Conservation (phyloP, 2,797 vertebrate genomes). For the Halcyon leucocephala region DNA sequence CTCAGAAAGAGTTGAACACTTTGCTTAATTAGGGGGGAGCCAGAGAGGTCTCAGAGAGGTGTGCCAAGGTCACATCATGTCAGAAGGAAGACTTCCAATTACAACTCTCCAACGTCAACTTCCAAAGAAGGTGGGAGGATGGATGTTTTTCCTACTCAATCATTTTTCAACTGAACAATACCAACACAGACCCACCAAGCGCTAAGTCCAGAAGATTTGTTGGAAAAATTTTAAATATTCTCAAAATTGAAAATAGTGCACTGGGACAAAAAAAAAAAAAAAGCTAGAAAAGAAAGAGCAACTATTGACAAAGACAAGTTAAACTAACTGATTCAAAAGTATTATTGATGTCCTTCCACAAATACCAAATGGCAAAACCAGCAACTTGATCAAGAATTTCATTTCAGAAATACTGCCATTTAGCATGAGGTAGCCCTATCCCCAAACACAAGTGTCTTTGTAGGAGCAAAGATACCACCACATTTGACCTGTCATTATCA, state of each 20-base stretch:
- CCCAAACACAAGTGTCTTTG: background rate
- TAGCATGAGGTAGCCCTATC: rapidly evolving
- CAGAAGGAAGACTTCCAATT: background rate
- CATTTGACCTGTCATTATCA: background rate
- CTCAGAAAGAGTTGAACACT: background rate
- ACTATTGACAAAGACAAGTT: background rate
- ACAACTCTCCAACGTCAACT: background rate
- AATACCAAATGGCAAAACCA: background rate
- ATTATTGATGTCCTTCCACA: background rate
- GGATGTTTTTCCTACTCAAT: background rate
- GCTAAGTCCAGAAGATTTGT: rapidly evolving
- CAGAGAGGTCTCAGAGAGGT: too few species aligned
- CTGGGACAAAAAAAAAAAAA: background rate
- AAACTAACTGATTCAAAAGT: background rate
- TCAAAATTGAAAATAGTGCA: background rate
- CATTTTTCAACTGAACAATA: rapidly evolving
- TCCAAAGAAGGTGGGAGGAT: background rate
- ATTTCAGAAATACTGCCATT: background rate
- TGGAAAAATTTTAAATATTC: background rate
- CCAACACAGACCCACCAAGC: rapidly evolving
- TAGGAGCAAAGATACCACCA: background rate
- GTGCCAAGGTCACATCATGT: background rate
- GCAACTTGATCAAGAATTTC: background rate
- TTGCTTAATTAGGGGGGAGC: background rate
- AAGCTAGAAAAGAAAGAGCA: background rate